Evolutionary conservation across 92 coral and sea anemone species (phyloP).

Genomic region (Epizoanthus illoricatus): DNA sequence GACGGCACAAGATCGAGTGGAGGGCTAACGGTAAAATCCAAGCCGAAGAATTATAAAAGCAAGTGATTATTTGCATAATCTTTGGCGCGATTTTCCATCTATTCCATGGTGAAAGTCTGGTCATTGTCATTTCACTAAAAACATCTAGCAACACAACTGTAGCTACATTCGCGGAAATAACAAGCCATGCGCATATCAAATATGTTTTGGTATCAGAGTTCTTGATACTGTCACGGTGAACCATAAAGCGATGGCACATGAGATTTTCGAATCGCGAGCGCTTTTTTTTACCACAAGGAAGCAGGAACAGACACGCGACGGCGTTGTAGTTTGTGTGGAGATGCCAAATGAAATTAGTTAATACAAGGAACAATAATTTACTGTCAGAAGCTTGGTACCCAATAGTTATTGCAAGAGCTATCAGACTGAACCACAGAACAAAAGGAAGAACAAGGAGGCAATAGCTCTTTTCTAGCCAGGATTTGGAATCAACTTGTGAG

Average conservation of each 20-base stretch:
- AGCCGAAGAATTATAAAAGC: neutral
- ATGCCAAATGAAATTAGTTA: neutral
- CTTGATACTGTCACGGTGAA: neutral
- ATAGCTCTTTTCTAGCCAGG: neutral
- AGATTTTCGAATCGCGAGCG: neutral
- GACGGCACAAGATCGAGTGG: neutral
- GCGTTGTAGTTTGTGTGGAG: neutral
- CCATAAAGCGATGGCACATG: neutral
- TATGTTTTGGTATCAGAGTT: neutral
- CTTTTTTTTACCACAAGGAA: neutral
- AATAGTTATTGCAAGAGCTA: neutral
- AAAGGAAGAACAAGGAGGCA: neutral
- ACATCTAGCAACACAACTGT: neutral
- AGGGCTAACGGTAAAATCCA: conserved; percentile 5
- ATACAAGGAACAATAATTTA: neutral
- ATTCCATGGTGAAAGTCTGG: neutral
- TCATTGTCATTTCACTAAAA: neutral
- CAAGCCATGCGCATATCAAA: neutral
- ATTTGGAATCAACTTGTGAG: neutral
- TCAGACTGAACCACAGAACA: neutral
- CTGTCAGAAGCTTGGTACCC: neutral
- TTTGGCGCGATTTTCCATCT: neutral
- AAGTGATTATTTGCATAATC: neutral
- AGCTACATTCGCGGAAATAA: neutral
- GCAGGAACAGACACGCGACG: neutral